Conservation (phyloP, 2,113 vertebrate species). For the Ochotona curzoniae region DNA sequence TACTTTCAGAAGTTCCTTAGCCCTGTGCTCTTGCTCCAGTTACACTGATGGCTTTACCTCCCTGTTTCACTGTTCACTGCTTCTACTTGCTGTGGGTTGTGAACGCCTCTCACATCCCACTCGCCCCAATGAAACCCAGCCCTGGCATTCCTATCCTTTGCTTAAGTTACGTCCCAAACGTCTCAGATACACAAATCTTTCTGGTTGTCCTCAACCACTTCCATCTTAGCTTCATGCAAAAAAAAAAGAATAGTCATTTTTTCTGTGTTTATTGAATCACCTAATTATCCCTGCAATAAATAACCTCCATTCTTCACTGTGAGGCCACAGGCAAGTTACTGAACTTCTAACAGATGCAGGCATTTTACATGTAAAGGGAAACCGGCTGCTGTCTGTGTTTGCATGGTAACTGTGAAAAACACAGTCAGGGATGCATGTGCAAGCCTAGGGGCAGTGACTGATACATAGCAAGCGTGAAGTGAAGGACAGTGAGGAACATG, state of each 20-base stretch:
- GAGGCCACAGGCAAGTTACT: neutral
- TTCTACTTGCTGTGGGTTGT: neutral
- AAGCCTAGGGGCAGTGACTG: neutral
- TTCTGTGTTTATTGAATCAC: neutral
- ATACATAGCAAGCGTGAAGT: accelerated
- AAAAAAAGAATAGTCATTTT: neutral
- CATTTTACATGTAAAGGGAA: neutral
- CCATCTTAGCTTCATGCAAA: neutral
- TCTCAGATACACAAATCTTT: neutral
- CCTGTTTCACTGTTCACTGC: neutral
- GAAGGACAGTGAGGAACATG: neutral
- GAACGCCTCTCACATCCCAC: neutral
- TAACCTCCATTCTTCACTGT: neutral
- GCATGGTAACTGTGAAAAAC: neutral
- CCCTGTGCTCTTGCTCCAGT: accelerated
- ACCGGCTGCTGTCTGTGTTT: neutral
- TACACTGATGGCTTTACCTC: neutral
- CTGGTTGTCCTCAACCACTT: neutral
- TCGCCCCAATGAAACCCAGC: neutral
- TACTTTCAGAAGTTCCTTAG: too few species aligned
- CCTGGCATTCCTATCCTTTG: neutral
- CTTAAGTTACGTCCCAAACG: neutral
- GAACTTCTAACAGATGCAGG: neutral
- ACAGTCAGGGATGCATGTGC: neutral
- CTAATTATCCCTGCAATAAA: neutral